Evolutionary conservation across 2,888 invertebrate species (phyloP).

Genomic region (Drosophila pseudotalamancana): DNA sequence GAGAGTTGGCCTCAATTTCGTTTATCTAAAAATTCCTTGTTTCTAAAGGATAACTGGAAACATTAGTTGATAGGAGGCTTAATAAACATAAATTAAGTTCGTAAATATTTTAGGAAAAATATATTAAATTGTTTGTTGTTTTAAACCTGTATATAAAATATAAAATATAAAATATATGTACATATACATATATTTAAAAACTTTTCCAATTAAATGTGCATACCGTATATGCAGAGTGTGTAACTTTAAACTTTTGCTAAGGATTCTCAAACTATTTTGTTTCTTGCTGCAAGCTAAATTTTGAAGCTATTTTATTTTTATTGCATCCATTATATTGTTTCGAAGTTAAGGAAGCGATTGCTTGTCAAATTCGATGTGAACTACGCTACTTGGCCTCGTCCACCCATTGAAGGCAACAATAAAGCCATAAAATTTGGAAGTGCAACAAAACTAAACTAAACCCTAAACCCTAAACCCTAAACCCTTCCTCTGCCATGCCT

Average conservation of each 20-base stretch:
- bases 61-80: too few species aligned
- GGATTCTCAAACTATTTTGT: not conserved
- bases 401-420: slow-evolving; percentile 57
- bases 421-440: slow-evolving; percentile 72
- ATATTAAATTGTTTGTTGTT: too few species aligned
- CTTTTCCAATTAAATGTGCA: too few species aligned
- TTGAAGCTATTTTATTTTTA: not conserved
- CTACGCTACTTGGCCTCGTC: slow-evolving; percentile 50
- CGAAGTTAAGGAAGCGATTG: slow-evolving; percentile 27
- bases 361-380: slow-evolving; percentile 50
- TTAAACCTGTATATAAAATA: too few species aligned
- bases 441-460: too few species aligned
- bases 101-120: too few species aligned
- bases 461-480: too few species aligned
- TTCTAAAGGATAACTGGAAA: too few species aligned
- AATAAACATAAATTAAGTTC: too few species aligned
- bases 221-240: too few species aligned
- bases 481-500: slow-evolving; percentile 28
- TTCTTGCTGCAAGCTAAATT: not conserved
- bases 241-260: not conserved
- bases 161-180: not conserved
- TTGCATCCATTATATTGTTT: slow-evolving; percentile 11
- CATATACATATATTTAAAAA: not conserved
- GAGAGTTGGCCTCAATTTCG: too few species aligned
- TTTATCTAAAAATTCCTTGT: too few species aligned